Evolutionary conservation across 2,888 invertebrate genomes (phyloP).

Genomic region (Margaritifera margaritifera): DNA sequence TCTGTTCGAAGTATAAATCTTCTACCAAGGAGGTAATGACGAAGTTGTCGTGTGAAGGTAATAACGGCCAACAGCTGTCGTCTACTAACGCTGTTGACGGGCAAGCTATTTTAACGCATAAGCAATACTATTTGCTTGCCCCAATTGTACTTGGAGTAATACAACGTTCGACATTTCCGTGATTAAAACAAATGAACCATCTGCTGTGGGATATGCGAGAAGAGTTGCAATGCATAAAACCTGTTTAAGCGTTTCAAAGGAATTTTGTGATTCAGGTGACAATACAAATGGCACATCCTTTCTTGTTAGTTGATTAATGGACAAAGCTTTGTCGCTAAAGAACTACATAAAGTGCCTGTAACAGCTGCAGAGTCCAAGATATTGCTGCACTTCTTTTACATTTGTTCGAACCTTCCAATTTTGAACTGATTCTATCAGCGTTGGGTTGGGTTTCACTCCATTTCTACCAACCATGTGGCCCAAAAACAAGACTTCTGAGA

Average conservation of each 20-base stretch:
- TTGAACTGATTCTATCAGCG: background rate
- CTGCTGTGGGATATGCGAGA: slow-evolving; percentile 17
- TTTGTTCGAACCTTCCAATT: slow-evolving; percentile 7
- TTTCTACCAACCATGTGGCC: slow-evolving; percentile 9
- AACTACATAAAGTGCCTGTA: slow-evolving; percentile 19
- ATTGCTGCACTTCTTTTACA: slow-evolving; percentile 8
- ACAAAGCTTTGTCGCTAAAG: slow-evolving; percentile 23
- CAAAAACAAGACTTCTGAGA: slow-evolving; percentile 8
- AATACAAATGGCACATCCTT: slow-evolving; percentile 27
- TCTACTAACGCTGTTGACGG: no score
- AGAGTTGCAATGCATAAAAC: slow-evolving; percentile 8
- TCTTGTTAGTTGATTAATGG: slow-evolving; percentile 26
- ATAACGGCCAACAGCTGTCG: no score
- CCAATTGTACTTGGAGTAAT: slow-evolving; percentile 13
- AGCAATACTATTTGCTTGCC: slow-evolving; percentile 12
- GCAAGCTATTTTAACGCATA: no score
- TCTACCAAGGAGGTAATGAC: no score
- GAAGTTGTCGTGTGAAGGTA: no score
- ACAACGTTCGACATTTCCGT: slow-evolving; percentile 17
- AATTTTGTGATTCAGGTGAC: slow-evolving; percentile 13
- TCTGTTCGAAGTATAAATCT: no score
- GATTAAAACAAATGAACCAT: slow-evolving; percentile 12
- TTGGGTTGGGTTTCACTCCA: slow-evolving; percentile 5
- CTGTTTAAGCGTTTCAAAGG: slow-evolving; percentile 21
- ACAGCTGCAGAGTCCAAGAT: slow-evolving; percentile 9